Evolutionary conservation across 2,888 invertebrate genomes (phyloP), one percentile per base, ranked within the genome.

Genomic region (Galeopsomyia nigrocyanea): DNA sequence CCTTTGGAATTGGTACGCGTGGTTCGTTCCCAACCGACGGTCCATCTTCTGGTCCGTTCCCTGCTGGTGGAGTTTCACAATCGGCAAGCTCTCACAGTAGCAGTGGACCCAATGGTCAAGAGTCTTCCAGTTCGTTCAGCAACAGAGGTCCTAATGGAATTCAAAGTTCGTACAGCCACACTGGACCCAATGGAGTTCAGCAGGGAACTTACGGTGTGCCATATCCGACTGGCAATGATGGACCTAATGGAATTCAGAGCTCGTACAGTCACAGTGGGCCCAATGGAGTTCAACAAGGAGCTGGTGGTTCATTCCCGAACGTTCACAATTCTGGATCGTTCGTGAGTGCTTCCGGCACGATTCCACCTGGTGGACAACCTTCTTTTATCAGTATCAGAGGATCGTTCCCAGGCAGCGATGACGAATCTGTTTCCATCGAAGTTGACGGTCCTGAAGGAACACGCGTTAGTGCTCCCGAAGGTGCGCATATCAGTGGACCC

Each of bases 351-450:
- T 39, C 39, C 10, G 39, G 39, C 39, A 39, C 39, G 1, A 39
- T 39, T 31, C 31, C 46, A 50, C 19, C 22, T 21, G 50, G 39
- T 17, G 26, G 58, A 13, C 46, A 58, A 31, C 58, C 51, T 3
- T 31, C 39, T 10, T 65, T 47, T 19, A 61, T 71, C 50, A 55
- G 49, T 0, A 17, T 51, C 9, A 62, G 75, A 6, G 75, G 75
- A 1, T 61, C 65, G 2, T 75, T 75, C 21, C 57, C 49, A 2
- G 31, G 46, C n/a, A 58, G 62, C 17, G 50, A 60, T 31, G 69
- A 65, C 1, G 66, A 72, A 6, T 68, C 73, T 9, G 72, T 75
- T n/a, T 72, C 47, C 10, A 68, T 75, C 21, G 73, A 73, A 22
- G 70, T 73, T 13, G 50, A 73, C 19, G 75, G 75, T 3, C 69